Evolutionary conservation across 2,888 invertebrate genomes (phyloP).

Genomic region (Candidula unifasciata): DNA sequence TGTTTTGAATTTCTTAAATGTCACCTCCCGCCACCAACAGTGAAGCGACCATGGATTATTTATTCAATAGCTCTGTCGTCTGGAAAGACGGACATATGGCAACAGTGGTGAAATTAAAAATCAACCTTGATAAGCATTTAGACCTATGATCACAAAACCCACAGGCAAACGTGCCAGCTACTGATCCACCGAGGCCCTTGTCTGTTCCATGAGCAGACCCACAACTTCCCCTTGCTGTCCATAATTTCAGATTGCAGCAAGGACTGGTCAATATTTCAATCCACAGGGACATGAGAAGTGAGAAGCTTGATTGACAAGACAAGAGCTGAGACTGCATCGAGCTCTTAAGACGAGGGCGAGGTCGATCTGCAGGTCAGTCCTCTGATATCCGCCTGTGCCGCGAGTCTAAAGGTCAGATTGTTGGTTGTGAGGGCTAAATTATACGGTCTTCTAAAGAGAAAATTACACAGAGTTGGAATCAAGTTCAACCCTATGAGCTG

Average conservation of each 20-base stretch:
- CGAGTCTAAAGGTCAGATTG: background rate
- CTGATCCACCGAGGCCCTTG: no score
- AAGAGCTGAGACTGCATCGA: background rate
- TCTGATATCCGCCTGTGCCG: background rate
- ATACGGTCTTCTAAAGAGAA: background rate
- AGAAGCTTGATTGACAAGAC: conserved; percentile 26
- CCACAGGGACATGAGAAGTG: background rate
- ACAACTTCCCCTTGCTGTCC: background rate
- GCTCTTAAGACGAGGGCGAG: background rate
- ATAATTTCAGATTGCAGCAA: conserved; percentile 6
- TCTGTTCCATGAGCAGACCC: background rate
- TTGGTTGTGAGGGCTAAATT: conserved; percentile 13
- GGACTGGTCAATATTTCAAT: background rate
- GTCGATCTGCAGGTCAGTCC: background rate
- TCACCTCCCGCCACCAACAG: no score
- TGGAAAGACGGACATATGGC: no score
- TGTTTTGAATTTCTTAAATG: no score
- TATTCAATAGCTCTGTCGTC: no score
- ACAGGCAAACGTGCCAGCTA: no score
- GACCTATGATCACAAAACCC: no score
- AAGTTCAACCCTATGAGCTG: background rate
- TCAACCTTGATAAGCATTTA: no score
- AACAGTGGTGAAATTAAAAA: no score
- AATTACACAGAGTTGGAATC: background rate
- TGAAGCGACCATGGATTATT: no score